Evolutionary conservation across 2,113 vertebrate species (phyloP).

Genomic region (Amia ocellicauda): DNA sequence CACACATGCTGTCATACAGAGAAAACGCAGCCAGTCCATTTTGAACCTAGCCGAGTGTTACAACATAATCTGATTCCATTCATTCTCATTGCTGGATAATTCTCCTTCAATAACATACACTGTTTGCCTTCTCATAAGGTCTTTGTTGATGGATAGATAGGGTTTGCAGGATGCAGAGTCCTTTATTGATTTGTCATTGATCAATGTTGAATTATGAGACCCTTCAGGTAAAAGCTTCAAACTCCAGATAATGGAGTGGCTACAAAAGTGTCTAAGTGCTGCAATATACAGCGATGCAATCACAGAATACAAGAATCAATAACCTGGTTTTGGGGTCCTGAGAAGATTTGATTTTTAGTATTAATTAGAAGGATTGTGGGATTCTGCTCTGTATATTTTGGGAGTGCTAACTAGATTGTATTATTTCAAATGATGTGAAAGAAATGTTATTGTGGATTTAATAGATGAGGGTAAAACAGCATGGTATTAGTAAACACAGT

Average conservation of each 20-base stretch:
- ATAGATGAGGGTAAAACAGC: not conserved
- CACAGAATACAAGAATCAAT: constrained; percentile 43
- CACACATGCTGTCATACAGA: not conserved
- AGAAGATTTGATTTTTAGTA: constrained; percentile 6
- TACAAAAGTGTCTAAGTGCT: constrained; percentile 31
- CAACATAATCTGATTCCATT: constrained; percentile 24
- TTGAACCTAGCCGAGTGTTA: not conserved
- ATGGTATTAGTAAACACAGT: too few species aligned
- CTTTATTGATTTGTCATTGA: constrained; percentile 53
- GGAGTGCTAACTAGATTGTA: not conserved
- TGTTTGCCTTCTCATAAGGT: constrained; percentile 24
- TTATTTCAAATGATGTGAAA: not conserved
- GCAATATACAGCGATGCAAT: constrained; percentile 38
- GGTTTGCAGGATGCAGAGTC: constrained; percentile 36
- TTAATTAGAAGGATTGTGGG: too few species aligned
- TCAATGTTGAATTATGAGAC: constrained; percentile 52
- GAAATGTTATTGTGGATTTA: not conserved
- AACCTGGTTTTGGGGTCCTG: constrained; percentile 40
- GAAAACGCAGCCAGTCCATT: constrained; percentile 2
- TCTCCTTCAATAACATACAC: constrained; percentile 24
- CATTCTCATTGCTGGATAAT: constrained; percentile 27
- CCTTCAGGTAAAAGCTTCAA: constrained; percentile 47
- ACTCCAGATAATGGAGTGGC: constrained; percentile 49
- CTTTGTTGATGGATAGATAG: constrained; percentile 25
- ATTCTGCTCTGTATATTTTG: not conserved